Evolutionary conservation across 2,888 invertebrate species (phyloP), one percentile per base, ranked within the genome.

Genomic region (Hypselothyrea guttata): DNA sequence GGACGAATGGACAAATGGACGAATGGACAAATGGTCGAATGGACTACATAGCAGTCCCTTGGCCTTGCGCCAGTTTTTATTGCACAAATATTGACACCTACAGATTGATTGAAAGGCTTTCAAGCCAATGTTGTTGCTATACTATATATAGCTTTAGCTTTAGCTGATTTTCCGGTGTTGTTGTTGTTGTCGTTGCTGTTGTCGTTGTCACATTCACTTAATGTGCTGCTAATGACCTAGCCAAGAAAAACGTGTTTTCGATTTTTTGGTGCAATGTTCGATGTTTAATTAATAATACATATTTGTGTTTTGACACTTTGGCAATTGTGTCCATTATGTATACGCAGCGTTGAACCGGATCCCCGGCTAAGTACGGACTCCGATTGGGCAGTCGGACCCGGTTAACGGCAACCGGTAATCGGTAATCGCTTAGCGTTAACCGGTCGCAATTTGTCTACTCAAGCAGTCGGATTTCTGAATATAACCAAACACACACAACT

Each of bases 151-250:
- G 12, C 8, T 34, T n/a, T 44, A 16, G 13, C 52, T 47, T 18
- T 30, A 15, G 52, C 13, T 55, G 13, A 22, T 13, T 49, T 42
- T 48, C 38, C 28, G 55, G 49, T 46, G 53, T 44, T 48, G 40
- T n/a, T 37, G 15, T 27, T 35, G 22, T 45, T 55, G 48, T 37
- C 7, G 15, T 30, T 46, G 47, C 31, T 38, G 41, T 7, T 40
- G 44, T 47, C 51, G 45, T 65, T 69, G 66, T 57, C 70, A 55
- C 59, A 67, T 48, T 59, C 71, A 60, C 51, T 62, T 47, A 75
- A 75, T 74, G 66, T 63, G 61, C 75, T 76, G 79, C 79, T 77
- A 77, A 77, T 75, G 72, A 79, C 68, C 71, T 59, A 62, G 62
- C 42, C 69, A 61, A 49, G 37, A 52, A 56, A 31, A 38, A 51